A percentile compares a stretch with the other conserved stretches of the same genome.
phyloP scores from a whole-genome alignment of 2,797 vertebrate species.

The Carapus acus region DNA sequence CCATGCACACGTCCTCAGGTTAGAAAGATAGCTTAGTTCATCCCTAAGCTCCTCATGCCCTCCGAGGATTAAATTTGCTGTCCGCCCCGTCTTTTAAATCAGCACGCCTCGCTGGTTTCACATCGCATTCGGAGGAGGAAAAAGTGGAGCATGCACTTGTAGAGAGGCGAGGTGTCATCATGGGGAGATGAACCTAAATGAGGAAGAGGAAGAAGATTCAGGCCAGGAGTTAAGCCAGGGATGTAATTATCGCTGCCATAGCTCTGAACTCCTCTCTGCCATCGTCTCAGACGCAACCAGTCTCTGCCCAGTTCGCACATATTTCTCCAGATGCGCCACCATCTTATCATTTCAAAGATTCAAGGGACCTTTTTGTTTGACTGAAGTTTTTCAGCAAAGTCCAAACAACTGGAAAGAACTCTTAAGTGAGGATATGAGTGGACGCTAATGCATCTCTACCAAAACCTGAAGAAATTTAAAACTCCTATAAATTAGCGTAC shows the following conservation, averaged over 20 bases:
- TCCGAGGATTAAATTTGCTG: conserved; percentile 57
- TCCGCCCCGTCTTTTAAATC: conserved; percentile 53
- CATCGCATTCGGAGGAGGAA: no score
- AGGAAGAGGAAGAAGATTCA: conserved; percentile 49
- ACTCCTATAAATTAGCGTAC: conserved; percentile 1
- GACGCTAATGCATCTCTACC: conserved; percentile 15
- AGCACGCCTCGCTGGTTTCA: conserved; percentile 40
- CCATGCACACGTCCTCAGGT: conserved; percentile 50
- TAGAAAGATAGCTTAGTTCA: conserved; percentile 56
- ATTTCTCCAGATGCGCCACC: no score
- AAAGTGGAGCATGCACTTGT: conserved; percentile 49
- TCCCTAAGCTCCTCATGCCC: conserved; percentile 53
- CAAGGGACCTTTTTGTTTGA: no score
- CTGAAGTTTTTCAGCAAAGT: no score
- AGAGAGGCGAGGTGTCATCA: conserved; percentile 50
- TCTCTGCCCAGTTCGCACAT: conserved; percentile 12
- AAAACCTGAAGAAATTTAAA: conserved; percentile 8
- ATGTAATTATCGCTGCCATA: conserved; percentile 60
- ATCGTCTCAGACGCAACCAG: background rate
- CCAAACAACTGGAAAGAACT: no score
- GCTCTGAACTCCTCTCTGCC: conserved; percentile 7
- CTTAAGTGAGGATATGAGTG: conserved; percentile 4
- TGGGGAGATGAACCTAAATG: conserved; percentile 37
- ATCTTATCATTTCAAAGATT: no score
- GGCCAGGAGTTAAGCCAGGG: conserved; percentile 50